Evolutionary conservation across 1,140 invertebrate species (phyloP), one percentile per base, ranked within the genome.

Genomic region (Hormaphis cornu): DNA sequence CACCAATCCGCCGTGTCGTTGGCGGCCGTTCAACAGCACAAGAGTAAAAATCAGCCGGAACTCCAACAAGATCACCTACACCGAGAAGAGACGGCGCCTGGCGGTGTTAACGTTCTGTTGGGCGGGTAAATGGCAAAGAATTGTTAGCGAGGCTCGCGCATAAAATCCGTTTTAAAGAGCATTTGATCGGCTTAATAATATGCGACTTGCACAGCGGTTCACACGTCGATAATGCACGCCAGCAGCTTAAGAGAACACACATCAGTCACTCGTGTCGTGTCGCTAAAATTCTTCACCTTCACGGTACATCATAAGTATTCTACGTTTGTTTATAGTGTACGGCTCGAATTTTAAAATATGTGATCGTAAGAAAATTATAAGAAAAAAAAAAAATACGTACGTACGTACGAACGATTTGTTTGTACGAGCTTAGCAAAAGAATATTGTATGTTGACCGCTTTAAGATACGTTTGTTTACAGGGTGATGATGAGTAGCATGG

Each of bases 401-500:
- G n/a, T n/a, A n/a, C n/a, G n/a, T n/a, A n/a, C n/a, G n/a, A n/a
- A n/a, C n/a, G n/a, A n/a, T n/a, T n/a, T n/a, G n/a, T n/a, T n/a
- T n/a, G n/a, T n/a, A n/a, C n/a, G n/a, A n/a, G n/a, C n/a, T n/a
- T n/a, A n/a, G n/a, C n/a, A n/a, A n/a, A n/a, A n/a, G n/a, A n/a
- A n/a, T n/a, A n/a, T n/a, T n/a, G n/a, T n/a, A n/a, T n/a, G n/a
- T n/a, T n/a, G n/a, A n/a, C n/a, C n/a, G n/a, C n/a, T n/a, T 42
- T 42, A 2, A n/a, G 4, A 12, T 42, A 3, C 10, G 16, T 28
- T 28, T n/a, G 6, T 53, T 30, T 54, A 20, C 24, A 71, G 70
- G 18, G 58, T 61, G 0, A 71, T 71, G 70, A 59, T 71, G 24
- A 61, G 70, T 33, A 71, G 56, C 8, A 71, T 71, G 70, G 30